phyloP scores from a whole-genome alignment of 2,113 vertebrate species.

The Camelus dromedarius region DNA sequence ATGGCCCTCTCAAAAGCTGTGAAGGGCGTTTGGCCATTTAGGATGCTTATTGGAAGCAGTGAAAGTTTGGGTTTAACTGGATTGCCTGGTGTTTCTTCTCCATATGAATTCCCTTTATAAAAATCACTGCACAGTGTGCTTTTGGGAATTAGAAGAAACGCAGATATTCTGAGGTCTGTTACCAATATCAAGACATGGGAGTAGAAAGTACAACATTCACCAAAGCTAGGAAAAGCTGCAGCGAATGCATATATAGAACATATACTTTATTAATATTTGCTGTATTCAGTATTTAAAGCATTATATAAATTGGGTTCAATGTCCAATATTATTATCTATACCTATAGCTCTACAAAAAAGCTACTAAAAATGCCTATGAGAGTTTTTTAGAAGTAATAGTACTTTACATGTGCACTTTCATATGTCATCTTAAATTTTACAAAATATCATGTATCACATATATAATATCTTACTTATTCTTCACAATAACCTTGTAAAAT shows the following conservation, averaged over 20 bases:
- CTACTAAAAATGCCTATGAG: background rate
- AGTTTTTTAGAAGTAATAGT: background rate
- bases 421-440: background rate
- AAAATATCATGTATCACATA: background rate
- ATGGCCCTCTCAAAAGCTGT: conserved; percentile 54
- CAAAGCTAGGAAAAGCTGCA: background rate
- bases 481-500: background rate
- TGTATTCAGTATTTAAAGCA: background rate
- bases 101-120: conserved; percentile 66
- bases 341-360: background rate
- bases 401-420: no score
- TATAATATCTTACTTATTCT: background rate
- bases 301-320: background rate
- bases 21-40: conserved; percentile 69
- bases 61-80: conserved; percentile 54
- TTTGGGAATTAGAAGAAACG: conserved; percentile 61
- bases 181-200: conserved; percentile 28
- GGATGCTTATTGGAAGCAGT: conserved; percentile 61
- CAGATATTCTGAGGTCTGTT: background rate
- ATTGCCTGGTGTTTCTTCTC: conserved; percentile 71
- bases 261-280: background rate
- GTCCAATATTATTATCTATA: background rate
- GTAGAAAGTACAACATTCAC: background rate
- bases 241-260: background rate
- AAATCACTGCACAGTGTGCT: conserved; percentile 67